These are phyloP conservation scores for Anoplolepis gracilipes DNA, from an alignment of 1,140 invertebrate genomes.

Conservation along the genomic window DNA sequence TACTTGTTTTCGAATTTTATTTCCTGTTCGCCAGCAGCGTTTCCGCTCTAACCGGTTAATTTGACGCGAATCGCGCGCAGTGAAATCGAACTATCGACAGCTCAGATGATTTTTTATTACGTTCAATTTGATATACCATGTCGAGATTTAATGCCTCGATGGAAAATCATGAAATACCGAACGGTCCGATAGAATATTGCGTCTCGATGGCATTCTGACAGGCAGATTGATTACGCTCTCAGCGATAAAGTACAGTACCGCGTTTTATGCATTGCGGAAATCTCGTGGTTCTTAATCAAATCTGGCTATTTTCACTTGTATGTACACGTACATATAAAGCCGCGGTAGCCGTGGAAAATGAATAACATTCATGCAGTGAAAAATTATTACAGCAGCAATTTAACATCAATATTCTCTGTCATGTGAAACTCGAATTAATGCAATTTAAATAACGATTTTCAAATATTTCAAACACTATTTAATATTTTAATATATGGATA, in stretches of 20 bases:
- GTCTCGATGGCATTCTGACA: conserved; percentile 22
- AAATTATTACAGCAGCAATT: conserved; percentile 18
- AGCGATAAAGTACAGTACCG: not conserved
- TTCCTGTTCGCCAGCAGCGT: conserved; percentile 61
- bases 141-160: not conserved
- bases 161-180: not conserved
- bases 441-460: not conserved
- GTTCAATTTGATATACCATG: conserved; percentile 4
- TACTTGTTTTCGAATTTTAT: conserved; percentile 69
- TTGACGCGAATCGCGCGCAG: conserved; percentile 61
- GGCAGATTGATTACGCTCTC: conserved; percentile 3
- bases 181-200: not conserved
- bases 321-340: not conserved
- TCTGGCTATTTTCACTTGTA: conserved; percentile 10
- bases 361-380: conserved; percentile 7
- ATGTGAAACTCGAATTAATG: not conserved
- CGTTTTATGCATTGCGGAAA: conserved; percentile 27
- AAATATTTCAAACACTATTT: not conserved
- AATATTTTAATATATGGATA: not conserved
- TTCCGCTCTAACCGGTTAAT: conserved; percentile 77
- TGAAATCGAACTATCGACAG: conserved; percentile 63
- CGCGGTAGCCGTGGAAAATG: not conserved
- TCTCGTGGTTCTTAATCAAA: conserved; percentile 32
- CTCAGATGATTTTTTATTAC: conserved; percentile 42
- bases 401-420: not conserved